A percentile compares a stretch with the other conserved stretches of the same genome.
These are phyloP conservation scores for Rynchops niger DNA, from an alignment of 2,113 vertebrate genomes.

Conservation along the genomic window DNA sequence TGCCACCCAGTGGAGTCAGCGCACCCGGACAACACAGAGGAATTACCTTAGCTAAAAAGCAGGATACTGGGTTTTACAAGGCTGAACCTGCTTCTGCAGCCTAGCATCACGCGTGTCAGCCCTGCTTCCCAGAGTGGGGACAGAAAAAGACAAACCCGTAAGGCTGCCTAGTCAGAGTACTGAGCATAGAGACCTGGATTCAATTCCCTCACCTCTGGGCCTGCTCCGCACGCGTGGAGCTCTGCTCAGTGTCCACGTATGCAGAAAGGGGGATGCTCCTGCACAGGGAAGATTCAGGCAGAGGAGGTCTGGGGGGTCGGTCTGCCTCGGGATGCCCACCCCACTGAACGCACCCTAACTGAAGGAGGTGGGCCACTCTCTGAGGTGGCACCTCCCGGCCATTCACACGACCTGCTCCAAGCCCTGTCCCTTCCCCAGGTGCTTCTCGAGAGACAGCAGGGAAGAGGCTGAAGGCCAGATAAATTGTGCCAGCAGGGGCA, in stretches of 20 bases:
- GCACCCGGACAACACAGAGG: fast-evolving
- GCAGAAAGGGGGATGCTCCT: not conserved
- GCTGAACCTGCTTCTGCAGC: not conserved
- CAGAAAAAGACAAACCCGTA: not conserved
- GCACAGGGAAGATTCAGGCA: fast-evolving
- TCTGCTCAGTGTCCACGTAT: not conserved
- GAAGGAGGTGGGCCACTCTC: not conserved
- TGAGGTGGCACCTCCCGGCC: not conserved
- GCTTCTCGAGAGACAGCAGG: not conserved
- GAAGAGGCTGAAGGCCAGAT: not conserved
- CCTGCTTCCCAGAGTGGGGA: not conserved
- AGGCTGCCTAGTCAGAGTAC: not conserved
- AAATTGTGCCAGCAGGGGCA: not conserved
- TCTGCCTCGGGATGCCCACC: not conserved
- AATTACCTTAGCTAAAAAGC: not conserved
- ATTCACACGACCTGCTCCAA: not conserved
- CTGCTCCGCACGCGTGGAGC: not conserved
- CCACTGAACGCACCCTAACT: not conserved
- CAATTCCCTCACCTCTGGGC: not conserved
- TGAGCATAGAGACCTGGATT: not conserved
- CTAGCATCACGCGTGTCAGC: not conserved
- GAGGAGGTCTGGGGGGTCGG: not conserved
- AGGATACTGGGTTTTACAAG: not conserved
- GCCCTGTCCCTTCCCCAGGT: not conserved
- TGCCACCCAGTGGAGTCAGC: not conserved